phyloP scores from a whole-genome alignment of 92 coral and sea anemone species.

The Epizoanthus stellaris region DNA sequence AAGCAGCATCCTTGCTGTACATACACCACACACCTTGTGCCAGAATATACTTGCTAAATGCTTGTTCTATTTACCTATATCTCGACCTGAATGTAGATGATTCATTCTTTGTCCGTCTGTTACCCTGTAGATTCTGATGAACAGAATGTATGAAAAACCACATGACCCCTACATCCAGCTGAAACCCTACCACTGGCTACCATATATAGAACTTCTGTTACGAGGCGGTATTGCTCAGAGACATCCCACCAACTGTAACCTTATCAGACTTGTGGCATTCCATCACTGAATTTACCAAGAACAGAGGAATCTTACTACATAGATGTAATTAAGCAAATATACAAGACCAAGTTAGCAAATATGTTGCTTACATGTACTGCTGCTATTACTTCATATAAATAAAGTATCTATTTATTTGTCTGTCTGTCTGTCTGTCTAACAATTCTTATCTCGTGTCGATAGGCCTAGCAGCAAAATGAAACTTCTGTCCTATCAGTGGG shows the following conservation, averaged over 20 bases:
- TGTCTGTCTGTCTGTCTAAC: no score
- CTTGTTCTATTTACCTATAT: not conserved
- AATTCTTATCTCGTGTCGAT: no score
- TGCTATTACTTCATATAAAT: no score
- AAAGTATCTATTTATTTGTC: no score
- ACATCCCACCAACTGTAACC: slow-evolving; percentile 86
- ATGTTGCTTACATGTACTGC: not conserved
- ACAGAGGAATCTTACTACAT: not conserved
- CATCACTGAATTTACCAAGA: not conserved
- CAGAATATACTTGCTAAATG: not conserved
- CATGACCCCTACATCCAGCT: slow-evolving; percentile 86
- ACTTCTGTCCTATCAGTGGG: no score
- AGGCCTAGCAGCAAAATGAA: no score
- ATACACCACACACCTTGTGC: no score
- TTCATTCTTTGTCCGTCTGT: not conserved
- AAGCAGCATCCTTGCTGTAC: no score
- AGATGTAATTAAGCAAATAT: no score
- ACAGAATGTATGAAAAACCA: slow-evolving; percentile 75
- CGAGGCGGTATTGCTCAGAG: slow-evolving; percentile 83
- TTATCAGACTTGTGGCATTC: slow-evolving; percentile 83
- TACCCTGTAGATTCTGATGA: slow-evolving; percentile 75
- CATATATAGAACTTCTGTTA: slow-evolving; percentile 88
- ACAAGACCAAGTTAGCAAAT: not conserved
- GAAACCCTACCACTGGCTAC: slow-evolving; percentile 84
- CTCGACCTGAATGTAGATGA: not conserved